These are phyloP conservation scores for Acanthococcus lagerstroemiae DNA, from an alignment of 2,888 invertebrate genomes.

Conservation along the genomic window DNA sequence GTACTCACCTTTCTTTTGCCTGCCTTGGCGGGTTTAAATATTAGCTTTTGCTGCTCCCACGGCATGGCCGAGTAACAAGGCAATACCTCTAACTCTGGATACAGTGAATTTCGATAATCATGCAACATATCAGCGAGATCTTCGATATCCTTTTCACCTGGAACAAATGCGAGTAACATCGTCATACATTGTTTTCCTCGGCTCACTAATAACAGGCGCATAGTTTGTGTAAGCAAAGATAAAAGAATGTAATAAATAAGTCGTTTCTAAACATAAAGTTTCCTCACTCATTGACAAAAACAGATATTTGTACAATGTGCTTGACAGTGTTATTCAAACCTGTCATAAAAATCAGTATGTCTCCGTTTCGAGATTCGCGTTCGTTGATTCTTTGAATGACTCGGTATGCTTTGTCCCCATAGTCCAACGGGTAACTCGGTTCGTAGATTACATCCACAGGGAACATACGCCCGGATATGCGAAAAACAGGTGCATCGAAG, in stretches of 20 bases:
- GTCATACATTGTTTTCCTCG: no score
- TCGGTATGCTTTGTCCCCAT: not conserved
- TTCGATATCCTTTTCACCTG: slow-evolving; percentile 21
- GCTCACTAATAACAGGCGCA: no score
- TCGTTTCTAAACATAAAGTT: no score
- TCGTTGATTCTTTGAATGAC: slow-evolving; percentile 1
- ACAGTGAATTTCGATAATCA: not conserved
- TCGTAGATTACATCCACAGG: slow-evolving; percentile 5
- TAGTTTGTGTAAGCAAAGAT: no score
- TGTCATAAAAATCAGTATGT: slow-evolving; percentile 18
- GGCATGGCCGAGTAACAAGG: slow-evolving; percentile 10
- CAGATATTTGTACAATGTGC: not conserved
- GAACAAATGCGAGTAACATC: not conserved
- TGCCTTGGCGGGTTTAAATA: slow-evolving; percentile 7
- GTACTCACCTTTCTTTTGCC: slow-evolving; percentile 14
- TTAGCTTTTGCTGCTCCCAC: slow-evolving; percentile 17
- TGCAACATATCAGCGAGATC: slow-evolving; percentile 1
- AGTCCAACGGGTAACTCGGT: not conserved
- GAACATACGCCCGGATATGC: slow-evolving; percentile 13
- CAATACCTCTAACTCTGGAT: not conserved
- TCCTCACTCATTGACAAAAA: no score
- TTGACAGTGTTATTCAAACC: not conserved
- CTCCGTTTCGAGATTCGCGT: not conserved
- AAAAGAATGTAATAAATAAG: no score
- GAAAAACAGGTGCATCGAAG: not conserved